A percentile compares a stretch with the other conserved stretches of the same genome.
These are phyloP conservation scores for Musca domestica DNA, from an alignment of 1,140 invertebrate genomes.

Conservation along the genomic window DNA sequence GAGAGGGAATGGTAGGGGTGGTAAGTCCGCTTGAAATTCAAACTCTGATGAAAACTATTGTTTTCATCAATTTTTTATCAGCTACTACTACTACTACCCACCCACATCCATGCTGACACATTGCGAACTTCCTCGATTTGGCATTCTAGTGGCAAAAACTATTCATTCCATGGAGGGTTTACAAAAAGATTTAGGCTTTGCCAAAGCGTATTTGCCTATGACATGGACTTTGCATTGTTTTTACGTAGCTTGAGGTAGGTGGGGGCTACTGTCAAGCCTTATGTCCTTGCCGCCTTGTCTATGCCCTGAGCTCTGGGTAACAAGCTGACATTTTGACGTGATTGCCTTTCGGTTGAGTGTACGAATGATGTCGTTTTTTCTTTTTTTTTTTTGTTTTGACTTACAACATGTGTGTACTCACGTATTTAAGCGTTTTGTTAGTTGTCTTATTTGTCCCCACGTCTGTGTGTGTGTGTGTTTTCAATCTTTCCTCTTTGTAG, in stretches of 20 bases:
- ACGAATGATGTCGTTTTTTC: too few relatives aligned
- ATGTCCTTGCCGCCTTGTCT: too few relatives aligned
- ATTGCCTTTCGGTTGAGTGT: slow-evolving; percentile 19
- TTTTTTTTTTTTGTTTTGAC: neutral
- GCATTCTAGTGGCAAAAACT: neutral
- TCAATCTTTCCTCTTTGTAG: too few relatives aligned
- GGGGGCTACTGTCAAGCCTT: neutral
- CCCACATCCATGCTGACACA: neutral
- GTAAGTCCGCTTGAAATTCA: neutral
- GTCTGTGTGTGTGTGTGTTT: too few relatives aligned
- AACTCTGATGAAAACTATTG: slow-evolving; percentile 5
- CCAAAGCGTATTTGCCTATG: neutral
- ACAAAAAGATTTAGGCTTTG: slow-evolving; percentile 15
- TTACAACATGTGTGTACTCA: slow-evolving; percentile 7
- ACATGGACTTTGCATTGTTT: slow-evolving; percentile 2
- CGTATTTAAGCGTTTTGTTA: slow-evolving; percentile 18
- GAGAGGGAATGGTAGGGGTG: too few relatives aligned
- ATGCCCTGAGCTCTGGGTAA: neutral
- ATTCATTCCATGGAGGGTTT: neutral
- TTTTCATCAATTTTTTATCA: slow-evolving; percentile 17
- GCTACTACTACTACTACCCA: neutral
- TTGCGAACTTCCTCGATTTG: neutral
- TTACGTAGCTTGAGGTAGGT: neutral
- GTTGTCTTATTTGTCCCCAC: neutral
- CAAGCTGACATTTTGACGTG: slow-evolving; percentile 13